Conservation (phyloP, 2,888 invertebrate genomes). For the Tinea semifulvella region DNA sequence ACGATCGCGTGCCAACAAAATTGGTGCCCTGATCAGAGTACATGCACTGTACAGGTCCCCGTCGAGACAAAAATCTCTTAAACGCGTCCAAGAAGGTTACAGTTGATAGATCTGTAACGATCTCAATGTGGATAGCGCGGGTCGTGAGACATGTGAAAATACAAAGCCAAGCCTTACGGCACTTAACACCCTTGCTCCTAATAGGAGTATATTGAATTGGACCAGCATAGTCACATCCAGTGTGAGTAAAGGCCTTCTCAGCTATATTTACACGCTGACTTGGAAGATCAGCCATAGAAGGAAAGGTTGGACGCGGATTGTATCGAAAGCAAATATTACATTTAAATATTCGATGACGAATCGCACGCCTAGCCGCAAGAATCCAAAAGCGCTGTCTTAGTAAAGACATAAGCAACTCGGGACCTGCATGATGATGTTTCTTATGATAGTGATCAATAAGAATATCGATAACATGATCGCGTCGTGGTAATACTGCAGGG, state of each 20-base stretch:
- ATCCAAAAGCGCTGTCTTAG: background rate
- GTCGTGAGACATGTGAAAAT: slow-evolving; percentile 14
- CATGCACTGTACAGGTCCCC: slow-evolving; percentile 18
- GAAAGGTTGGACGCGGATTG: background rate
- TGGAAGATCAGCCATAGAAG: background rate
- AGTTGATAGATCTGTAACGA: slow-evolving; percentile 18
- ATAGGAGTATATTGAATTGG: background rate
- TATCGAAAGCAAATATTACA: background rate
- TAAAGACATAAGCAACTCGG: background rate
- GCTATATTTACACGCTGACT: background rate
- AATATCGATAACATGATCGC: slow-evolving; percentile 7
- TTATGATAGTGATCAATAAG: background rate
- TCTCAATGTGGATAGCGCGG: slow-evolving; percentile 18
- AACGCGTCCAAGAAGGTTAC: slow-evolving; percentile 18
- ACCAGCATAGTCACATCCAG: background rate
- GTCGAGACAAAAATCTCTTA: slow-evolving; percentile 20
- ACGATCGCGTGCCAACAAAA: slow-evolving; percentile 10
- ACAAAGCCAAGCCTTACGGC: background rate
- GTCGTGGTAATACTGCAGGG: slow-evolving; percentile 1
- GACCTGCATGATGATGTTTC: background rate
- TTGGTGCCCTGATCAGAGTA: slow-evolving; percentile 18
- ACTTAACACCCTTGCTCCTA: background rate
- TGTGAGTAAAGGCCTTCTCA: slow-evolving; percentile 7
- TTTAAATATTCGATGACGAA: background rate
- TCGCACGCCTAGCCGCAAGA: background rate